Percentiles rank a stretch among this genome's conserved stretches.
Evolutionary conservation across 2,113 vertebrate genomes (phyloP).

Genomic region (Chloropsis hardwickii): DNA sequence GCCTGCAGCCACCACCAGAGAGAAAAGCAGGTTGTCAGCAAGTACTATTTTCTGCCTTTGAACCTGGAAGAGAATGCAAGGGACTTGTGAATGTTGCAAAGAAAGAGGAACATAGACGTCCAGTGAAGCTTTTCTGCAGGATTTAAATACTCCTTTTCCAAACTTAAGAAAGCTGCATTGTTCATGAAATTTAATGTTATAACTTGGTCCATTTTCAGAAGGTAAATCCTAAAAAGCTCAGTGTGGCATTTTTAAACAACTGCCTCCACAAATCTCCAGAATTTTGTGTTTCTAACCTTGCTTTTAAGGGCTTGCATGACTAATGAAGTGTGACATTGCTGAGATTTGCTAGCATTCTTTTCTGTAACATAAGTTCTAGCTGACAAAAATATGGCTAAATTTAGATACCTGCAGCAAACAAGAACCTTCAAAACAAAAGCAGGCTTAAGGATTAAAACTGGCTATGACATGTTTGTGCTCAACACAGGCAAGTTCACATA

Average conservation of each 20-base stretch:
- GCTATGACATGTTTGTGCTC: constrained; percentile 61
- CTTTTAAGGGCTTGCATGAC: constrained; percentile 79
- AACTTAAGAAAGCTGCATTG: constrained; percentile 57
- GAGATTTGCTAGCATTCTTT: constrained; percentile 77
- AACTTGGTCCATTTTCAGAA: constrained; percentile 50
- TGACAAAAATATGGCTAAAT: constrained; percentile 78
- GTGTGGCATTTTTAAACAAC: constrained; percentile 61
- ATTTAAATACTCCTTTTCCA: constrained; percentile 61
- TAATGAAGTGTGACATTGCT: constrained; percentile 81
- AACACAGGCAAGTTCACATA: constrained; percentile 35
- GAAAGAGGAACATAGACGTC: neutral
- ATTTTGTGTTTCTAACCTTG: constrained; percentile 50
- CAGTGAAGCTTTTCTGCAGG: constrained; percentile 39
- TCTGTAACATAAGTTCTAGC: constrained; percentile 71
- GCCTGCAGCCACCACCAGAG: neutral
- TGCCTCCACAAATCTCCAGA: constrained; percentile 59
- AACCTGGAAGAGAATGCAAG: neutral
- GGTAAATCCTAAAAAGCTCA: constrained; percentile 72
- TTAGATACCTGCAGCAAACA: constrained; percentile 78
- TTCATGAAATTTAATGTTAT: constrained; percentile 65
- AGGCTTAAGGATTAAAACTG: constrained; percentile 68
- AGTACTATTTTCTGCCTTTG: constrained; percentile 35
- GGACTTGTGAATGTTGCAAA: neutral
- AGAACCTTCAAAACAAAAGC: constrained; percentile 69
- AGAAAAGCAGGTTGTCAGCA: neutral